Percentiles rank a stretch among this genome's conserved stretches.
These are phyloP conservation scores for Malacoctenus gilli DNA, from an alignment of 2,797 vertebrate species.

Conservation along the genomic window DNA sequence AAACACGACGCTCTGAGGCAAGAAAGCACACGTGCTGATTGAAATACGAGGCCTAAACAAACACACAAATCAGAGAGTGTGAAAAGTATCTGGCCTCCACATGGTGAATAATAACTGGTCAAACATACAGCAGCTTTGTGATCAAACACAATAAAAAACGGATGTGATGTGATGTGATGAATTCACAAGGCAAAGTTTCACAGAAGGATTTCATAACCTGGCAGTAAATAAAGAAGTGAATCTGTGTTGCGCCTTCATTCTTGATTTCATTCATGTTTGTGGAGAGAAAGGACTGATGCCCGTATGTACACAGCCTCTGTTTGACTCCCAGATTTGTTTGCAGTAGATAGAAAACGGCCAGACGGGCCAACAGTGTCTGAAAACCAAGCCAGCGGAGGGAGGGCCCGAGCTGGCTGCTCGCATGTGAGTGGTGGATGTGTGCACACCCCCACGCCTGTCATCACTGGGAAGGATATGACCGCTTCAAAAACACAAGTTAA, in stretches of 20 bases:
- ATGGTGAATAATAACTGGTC: no score
- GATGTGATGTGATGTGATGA: no score
- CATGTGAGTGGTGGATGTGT: slow-evolving; percentile 51
- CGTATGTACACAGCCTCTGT: slow-evolving; percentile 14
- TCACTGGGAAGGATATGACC: slow-evolving; percentile 7
- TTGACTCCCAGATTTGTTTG: slow-evolving; percentile 66
- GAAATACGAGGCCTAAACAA: background rate
- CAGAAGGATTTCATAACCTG: background rate
- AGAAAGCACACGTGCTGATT: background rate
- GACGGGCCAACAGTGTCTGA: background rate
- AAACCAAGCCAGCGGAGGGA: slow-evolving; percentile 15
- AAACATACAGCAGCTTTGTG: no score
- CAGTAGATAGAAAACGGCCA: slow-evolving; percentile 25
- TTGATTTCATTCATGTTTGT: slow-evolving; percentile 17
- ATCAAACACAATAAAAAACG: no score
- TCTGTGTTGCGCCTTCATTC: background rate
- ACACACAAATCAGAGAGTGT: no score
- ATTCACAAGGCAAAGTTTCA: no score
- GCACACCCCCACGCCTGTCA: slow-evolving; percentile 58
- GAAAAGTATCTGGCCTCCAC: no score
- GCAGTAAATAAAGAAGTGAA: background rate
- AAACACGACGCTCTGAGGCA: background rate
- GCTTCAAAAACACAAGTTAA: slow-evolving; percentile 47
- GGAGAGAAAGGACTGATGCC: background rate
- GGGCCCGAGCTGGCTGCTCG: slow-evolving; percentile 9